A percentile compares a stretch with the other conserved stretches of the same genome.
These are phyloP conservation scores for Spea hammondii DNA, from an alignment of 2,797 vertebrate species.

Conservation along the genomic window DNA sequence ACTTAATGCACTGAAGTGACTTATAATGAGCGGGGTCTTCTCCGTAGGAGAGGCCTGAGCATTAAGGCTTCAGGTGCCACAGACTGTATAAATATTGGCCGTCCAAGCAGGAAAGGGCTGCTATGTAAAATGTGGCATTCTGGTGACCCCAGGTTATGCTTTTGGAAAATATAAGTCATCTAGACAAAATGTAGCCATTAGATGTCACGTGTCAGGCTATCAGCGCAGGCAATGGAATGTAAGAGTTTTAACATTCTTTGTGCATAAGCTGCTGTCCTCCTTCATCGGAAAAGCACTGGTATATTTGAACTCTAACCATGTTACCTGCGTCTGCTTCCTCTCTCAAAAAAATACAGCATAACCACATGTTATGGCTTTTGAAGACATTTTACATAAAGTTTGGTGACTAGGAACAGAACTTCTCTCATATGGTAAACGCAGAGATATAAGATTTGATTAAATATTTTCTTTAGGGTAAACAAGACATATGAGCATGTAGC, in stretches of 20 bases:
- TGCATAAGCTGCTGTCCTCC: background rate
- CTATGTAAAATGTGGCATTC: constrained; percentile 89
- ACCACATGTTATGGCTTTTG: too few relatives aligned
- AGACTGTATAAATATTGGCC: constrained; percentile 94
- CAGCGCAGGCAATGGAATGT: background rate
- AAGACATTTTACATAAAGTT: too few relatives aligned
- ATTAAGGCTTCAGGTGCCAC: constrained; percentile 99
- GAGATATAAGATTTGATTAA: too few relatives aligned
- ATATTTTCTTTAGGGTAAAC: too few relatives aligned
- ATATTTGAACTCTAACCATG: too few relatives aligned
- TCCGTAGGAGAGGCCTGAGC: constrained; percentile 95
- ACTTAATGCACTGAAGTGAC: constrained; percentile 97
- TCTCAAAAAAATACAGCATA: too few relatives aligned
- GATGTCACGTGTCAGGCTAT: constrained; percentile 89
- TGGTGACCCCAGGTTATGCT: constrained; percentile 83
- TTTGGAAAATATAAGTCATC: constrained; percentile 98
- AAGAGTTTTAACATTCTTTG: background rate
- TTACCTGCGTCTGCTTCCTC: too few relatives aligned
- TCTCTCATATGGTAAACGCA: too few relatives aligned
- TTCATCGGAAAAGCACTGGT: too few relatives aligned
- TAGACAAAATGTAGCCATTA: constrained; percentile 77
- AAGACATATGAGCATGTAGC: too few relatives aligned
- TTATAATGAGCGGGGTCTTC: constrained; percentile 93
- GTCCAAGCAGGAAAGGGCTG: constrained; percentile 94
- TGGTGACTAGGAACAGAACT: too few relatives aligned